Conservation (phyloP, 2,888 invertebrate species). For the Netelia inedita region DNA sequence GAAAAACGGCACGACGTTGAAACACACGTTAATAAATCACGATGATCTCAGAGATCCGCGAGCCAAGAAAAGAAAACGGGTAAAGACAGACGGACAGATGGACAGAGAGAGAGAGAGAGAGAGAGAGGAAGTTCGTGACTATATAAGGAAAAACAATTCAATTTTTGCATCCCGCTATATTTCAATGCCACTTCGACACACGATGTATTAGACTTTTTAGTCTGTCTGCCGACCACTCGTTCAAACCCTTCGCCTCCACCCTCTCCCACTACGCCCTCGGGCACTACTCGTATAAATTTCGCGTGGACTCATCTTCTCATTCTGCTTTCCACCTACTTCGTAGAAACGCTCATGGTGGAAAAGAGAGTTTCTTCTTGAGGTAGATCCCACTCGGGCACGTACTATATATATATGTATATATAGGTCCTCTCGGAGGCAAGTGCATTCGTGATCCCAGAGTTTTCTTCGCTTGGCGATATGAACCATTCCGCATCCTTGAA, state of each 20-base stretch:
- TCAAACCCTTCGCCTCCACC: slow-evolving; percentile 1
- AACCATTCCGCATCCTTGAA: slow-evolving; percentile 40
- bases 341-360: not conserved
- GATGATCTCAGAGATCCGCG: slow-evolving; percentile 35
- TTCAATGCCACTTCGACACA: slow-evolving; percentile 66
- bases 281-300: slow-evolving; percentile 52
- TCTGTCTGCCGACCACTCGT: not conserved
- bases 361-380: slow-evolving; percentile 37
- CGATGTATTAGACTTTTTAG: slow-evolving; percentile 60
- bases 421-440: slow-evolving; percentile 46
- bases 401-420: slow-evolving; percentile 27
- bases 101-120: no score
- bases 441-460: slow-evolving; percentile 68
- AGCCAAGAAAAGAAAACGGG: slow-evolving; percentile 43
- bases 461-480: slow-evolving; percentile 65
- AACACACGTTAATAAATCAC: slow-evolving; percentile 56
- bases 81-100: not conserved
- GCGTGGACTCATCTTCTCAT: slow-evolving; percentile 57
- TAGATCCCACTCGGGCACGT: slow-evolving; percentile 14
- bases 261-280: not conserved
- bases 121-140: not conserved
- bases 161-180: slow-evolving; percentile 64
- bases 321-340: slow-evolving; percentile 11
- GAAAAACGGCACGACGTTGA: slow-evolving; percentile 3
- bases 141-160: slow-evolving; percentile 62